Evolutionary conservation across 1,140 invertebrate species (phyloP).

Genomic region (Apis cerana): DNA sequence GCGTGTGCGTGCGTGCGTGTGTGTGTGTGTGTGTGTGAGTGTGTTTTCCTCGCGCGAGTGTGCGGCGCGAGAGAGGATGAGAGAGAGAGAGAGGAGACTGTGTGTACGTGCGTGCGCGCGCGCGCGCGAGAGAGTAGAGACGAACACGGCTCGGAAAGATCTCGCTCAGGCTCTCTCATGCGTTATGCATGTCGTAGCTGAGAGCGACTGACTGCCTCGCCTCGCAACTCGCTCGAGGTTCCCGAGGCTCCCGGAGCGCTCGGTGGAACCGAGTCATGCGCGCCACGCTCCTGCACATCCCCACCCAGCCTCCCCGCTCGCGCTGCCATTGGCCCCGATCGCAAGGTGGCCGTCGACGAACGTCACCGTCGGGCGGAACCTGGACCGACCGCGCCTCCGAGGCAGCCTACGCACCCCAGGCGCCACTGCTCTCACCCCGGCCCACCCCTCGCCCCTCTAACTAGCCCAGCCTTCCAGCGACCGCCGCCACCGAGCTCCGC

Average conservation of each 20-base stretch:
- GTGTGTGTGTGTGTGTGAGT: neutral
- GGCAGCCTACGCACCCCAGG: slow-evolving; percentile 64
- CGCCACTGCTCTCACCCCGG: slow-evolving; percentile 67
- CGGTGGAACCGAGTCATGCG: slow-evolving; percentile 75
- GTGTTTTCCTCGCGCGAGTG: neutral
- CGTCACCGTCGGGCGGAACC: slow-evolving; percentile 75
- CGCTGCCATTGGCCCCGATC: slow-evolving; percentile 67
- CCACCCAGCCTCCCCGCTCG: slow-evolving; percentile 51
- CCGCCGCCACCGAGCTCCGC: slow-evolving; percentile 56
- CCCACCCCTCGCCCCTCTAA: slow-evolving; percentile 56
- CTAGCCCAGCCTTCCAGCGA: slow-evolving; percentile 66
- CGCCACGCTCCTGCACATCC: slow-evolving; percentile 68
- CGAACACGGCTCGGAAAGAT: slow-evolving; percentile 68
- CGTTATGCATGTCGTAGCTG: slow-evolving; percentile 83
- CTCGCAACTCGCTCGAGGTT: slow-evolving; percentile 78
- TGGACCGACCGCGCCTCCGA: slow-evolving; percentile 58
- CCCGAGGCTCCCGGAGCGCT: slow-evolving; percentile 71
- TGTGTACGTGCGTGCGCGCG: slow-evolving; percentile 5
- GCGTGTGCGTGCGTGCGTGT: neutral
- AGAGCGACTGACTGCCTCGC: slow-evolving; percentile 81
- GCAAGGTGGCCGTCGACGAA: slow-evolving; percentile 80
- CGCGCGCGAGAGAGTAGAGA: slow-evolving; percentile 59
- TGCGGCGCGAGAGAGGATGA: slow-evolving; percentile 55
- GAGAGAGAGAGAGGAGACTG: no score
- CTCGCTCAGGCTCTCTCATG: slow-evolving; percentile 79